Base-by-base conservation (phyloP, 2,113 vertebrate genomes). In the Phalacrocorax aristotelis region DNA sequence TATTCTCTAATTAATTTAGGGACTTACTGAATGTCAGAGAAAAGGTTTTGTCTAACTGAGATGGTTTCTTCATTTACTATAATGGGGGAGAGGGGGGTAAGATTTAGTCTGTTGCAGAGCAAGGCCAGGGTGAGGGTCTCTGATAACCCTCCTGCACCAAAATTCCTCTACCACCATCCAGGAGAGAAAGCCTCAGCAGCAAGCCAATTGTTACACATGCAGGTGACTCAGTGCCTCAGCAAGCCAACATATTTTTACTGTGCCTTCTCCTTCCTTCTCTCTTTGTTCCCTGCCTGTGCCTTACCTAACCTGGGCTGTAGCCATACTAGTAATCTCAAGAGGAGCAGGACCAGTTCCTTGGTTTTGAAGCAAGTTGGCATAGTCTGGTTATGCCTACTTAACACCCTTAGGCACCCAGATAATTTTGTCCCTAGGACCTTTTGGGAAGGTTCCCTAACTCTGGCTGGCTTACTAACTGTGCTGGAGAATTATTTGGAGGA, bases 221-320 rank as follows among this genome's bases (percentile, higher is more conserved):
- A 98, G 95, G 98, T 98, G 65, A 97, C 97, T 26, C 92, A 95
- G 52, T 98, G 98, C 65, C 97, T 99, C 52, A 98, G 94, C 90
- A 98, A 98, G 87, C 95, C 58, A 4, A 97, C 97, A 11, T 98
- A 38, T 89, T 98, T 97, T 89, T 62, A 8, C 68, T 94, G 82
- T 36, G 30, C 80, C 54, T 92, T 82, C 42, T 91, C 90, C 83
- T 94, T 19, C 83, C 93, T 46, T 94, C 97, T 44, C 11, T 36
- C 34, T 77, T 34, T 98, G 98, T 74, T 98, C 97, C 68, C 99
- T 98, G 98, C 87, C 97, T 83, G 90, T 97, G 14, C 97, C 97
- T 10, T 97, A 15, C 19, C n/a, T 76, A 42, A 3, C 3, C 16
- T 12, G 10, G 20, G 26, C 30, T 32, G 20, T 10, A 82, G 29